Evolutionary conservation across 92 coral and sea anemone genomes (phyloP), one percentile per base, ranked within the genome.

Genomic region (Epizoanthus stellaris): DNA sequence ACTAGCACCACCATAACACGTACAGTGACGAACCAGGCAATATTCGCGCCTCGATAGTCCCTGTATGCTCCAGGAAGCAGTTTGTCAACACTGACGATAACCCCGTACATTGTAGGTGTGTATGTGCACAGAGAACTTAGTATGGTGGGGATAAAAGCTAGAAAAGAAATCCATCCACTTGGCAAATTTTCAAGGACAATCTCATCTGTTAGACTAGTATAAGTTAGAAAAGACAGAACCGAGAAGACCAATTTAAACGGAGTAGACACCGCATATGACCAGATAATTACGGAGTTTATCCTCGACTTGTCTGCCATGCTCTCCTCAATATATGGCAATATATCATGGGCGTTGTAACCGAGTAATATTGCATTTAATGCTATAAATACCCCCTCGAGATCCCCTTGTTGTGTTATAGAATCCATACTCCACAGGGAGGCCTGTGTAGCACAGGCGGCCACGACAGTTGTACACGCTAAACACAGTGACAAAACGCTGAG

Each of bases 311-410:
- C 83, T 4, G 60, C 70, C 83, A 79, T 79, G 25, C 72, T 63
- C n/a, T 43, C 72, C 60, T 45, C 83, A 40, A 79, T 79, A 63
- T 4, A 79, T 10, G 83, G 83, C 42, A 79, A 21, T 40, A 79
- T 79, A 20, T 79, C 83, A 14, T 79, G 83, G 20, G 72, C 72
- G 57, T 79, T 79, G 83, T 79, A 42, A 1, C 83, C 83, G 10
- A 79, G 71, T 63, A 79, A 63, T 43, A 79, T 63, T 43, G 72
- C 83, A 63, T 63, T 79, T 4, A 79, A 4, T 21, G 83, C 72
- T 61, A 79, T 63, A 54, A 79, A 79, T n/a, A 43, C 14, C 16
- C 83, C 83, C 72, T 79, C 71, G n/a, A 63, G 52, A 63, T 23
- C 57, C 13, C 60, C 45, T 38, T 62, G 39, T 7, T 63, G 40